These are phyloP conservation scores for Aricia agestis DNA, from an alignment of 1,140 invertebrate species.

Conservation along the genomic window DNA sequence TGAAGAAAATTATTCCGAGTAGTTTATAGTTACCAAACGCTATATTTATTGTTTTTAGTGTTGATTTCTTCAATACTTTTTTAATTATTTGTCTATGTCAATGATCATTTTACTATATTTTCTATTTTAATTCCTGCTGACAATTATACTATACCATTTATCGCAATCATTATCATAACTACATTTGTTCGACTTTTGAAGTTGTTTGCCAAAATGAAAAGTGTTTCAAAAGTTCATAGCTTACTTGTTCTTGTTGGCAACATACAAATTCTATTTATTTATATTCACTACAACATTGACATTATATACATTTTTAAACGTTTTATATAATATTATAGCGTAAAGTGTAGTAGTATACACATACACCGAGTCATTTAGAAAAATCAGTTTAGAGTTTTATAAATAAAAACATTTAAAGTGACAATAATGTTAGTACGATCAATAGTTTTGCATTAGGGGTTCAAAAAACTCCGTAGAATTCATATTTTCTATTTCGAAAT, in stretches of 20 bases:
- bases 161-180: not conserved
- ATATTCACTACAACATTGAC: conserved; percentile 30
- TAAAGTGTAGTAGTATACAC: conserved; percentile 34
- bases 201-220: not conserved
- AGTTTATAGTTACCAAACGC: no score
- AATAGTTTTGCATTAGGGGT: conserved; percentile 1
- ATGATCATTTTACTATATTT: no score
- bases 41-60: no score
- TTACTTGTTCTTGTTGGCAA: conserved; percentile 42
- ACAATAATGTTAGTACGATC: conserved; percentile 12
- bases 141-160: not conserved
- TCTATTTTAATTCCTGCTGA: not conserved
- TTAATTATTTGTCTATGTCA: no score
- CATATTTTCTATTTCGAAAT: not conserved
- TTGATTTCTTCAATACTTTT: no score
- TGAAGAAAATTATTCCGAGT: no score
- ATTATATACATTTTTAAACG: conserved; percentile 67
- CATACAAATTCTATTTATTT: conserved; percentile 27
- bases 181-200: not conserved
- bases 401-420: conserved; percentile 14
- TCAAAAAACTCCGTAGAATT: not conserved
- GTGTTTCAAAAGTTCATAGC: not conserved
- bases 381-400: conserved; percentile 8
- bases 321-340: conserved; percentile 62
- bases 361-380: conserved; percentile 8